phyloP scores from a whole-genome alignment of 2,797 vertebrate species.

The Spinus pinus region DNA sequence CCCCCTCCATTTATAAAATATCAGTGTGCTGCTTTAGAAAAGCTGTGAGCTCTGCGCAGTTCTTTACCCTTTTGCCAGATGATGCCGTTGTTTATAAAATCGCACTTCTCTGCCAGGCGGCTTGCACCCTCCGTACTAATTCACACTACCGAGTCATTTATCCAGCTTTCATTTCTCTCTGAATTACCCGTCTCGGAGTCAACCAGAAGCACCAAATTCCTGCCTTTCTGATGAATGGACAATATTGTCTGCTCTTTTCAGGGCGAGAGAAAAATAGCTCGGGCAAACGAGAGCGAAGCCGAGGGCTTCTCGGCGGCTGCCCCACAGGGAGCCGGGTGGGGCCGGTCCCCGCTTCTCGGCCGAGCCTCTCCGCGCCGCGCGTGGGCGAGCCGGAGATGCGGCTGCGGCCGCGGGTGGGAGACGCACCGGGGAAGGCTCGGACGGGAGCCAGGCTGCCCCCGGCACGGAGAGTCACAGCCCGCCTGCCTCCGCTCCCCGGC shows the following conservation, averaged over 20 bases:
- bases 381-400: not conserved
- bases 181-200: conserved; percentile 24
- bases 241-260: not conserved
- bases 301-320: not conserved
- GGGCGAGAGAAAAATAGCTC: conserved; percentile 3
- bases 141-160: not conserved
- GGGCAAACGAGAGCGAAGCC: not conserved
- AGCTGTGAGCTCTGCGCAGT: not conserved
- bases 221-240: conserved; percentile 35
- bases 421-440: not conserved
- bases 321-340: not conserved
- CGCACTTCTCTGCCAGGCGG: not conserved
- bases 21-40: not conserved
- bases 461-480: not conserved
- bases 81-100: conserved; percentile 24
- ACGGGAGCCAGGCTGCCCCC: not conserved
- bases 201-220: conserved; percentile 30
- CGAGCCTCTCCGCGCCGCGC: not conserved
- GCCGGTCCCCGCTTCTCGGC: not conserved
- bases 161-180: not conserved
- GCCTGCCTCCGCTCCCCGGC: not conserved
- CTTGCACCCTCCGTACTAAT: not conserved
- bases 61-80: conserved; percentile 16
- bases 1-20: not conserved
- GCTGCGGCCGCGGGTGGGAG: not conserved